Percentiles rank a stretch among this genome's conserved stretches.
phyloP scores from a whole-genome alignment of 2,797 vertebrate genomes.

The Pseudocheirus occidentalis region DNA sequence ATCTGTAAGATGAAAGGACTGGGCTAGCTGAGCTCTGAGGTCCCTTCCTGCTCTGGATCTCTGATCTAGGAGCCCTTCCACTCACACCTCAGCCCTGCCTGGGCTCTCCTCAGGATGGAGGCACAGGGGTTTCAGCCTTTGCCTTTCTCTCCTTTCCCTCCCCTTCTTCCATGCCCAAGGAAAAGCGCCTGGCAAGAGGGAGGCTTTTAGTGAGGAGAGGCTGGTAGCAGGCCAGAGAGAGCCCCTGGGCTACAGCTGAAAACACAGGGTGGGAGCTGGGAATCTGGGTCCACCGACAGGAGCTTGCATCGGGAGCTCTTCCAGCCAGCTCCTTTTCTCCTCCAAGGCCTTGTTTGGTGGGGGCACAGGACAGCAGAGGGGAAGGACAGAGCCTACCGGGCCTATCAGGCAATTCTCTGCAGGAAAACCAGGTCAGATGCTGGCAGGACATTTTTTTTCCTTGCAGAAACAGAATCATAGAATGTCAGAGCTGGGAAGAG shows the following conservation, averaged over 20 bases:
- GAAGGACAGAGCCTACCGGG: background rate
- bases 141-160: background rate
- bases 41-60: background rate
- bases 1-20: background rate
- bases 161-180: background rate
- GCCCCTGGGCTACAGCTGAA: background rate
- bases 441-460: background rate
- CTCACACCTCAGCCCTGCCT: background rate
- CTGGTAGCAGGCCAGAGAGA: background rate
- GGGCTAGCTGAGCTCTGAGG: background rate
- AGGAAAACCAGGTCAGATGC: slow-evolving; percentile 1
- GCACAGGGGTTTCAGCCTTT: background rate
- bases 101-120: background rate
- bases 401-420: background rate
- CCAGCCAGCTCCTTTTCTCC: background rate
- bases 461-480: background rate
- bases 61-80: background rate
- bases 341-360: background rate
- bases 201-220: background rate
- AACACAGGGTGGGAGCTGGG: background rate
- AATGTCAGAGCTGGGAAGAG: background rate
- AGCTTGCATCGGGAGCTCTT: background rate
- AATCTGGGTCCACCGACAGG: background rate
- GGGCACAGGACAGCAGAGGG: background rate
- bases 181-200: background rate